Base-by-base conservation (phyloP, 2,113 vertebrate genomes). In the Chaetorhynchus papuensis region DNA sequence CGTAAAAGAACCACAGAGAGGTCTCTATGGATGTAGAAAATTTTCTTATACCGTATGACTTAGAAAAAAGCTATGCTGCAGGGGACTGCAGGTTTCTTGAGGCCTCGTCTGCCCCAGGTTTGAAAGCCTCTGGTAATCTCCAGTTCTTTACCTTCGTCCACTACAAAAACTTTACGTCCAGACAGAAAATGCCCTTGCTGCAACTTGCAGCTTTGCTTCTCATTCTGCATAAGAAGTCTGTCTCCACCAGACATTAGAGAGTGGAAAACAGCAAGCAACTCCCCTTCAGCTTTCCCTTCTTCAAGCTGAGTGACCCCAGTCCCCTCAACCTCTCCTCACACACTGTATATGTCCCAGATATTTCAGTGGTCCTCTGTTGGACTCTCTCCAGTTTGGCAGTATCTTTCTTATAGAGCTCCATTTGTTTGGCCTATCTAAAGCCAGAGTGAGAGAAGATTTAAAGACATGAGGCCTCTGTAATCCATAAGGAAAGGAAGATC, bases 381-480 rank as follows among this genome's bases (percentile, higher is more conserved):
- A 52, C 49, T 59, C 50, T 63, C 0, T 11, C 64, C 71, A 83
- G 26, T 65, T 88, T 80, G 37, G 30, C 63, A 66, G 27, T 74
- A 78, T 56, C 77, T 82, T 87, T 89, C 74, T 68, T 66, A 30
- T 2, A 83, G 76, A 92, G 13, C 26, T 86, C 47, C 39, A 70
- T 93, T 86, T 83, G 39, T 90, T 93, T 91, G 85, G 37, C n/a
- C 65, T 91, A 71, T 89, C 77, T 94, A 87, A 93, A 93, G 65
- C 44, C 65, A 85, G 37, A 82, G 18, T 31, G 41, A 94, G 56
- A 71, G 52, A 81, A 89, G 89, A 92, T 95, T 86, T 87, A 92
- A 93, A 90, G 89, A 74, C 68, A 42, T 0, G 9, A 90, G 53
- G 22, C 24, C 30, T 90, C 56, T 60, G 14, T 88, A 83, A 96